phyloP scores from a whole-genome alignment of 2,888 invertebrate species.

The Mimachlamys varia region DNA sequence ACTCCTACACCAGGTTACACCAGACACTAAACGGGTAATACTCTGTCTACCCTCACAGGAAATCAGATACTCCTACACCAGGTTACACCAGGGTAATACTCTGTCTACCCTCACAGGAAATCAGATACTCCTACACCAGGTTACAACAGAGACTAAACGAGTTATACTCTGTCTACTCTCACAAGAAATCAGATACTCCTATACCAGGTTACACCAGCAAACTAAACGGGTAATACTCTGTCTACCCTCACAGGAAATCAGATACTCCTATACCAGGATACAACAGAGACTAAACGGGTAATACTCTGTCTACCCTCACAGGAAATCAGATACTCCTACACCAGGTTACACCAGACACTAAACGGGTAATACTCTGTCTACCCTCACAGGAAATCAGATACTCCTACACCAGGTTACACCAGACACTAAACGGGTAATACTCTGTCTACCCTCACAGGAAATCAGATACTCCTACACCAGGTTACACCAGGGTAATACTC shows the following conservation, averaged over 20 bases:
- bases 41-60: too few species aligned
- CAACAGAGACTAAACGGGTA: neutral
- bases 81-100: neutral
- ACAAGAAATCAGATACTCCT: too few species aligned
- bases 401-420: neutral
- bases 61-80: too few species aligned
- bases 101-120: too few species aligned
- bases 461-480: too few species aligned
- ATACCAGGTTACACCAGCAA: neutral
- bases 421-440: neutral
- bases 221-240: neutral
- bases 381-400: too few species aligned
- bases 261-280: neutral
- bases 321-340: too few species aligned
- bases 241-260: too few species aligned
- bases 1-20: neutral
- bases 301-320: neutral
- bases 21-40: neutral
- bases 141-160: neutral
- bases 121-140: too few species aligned
- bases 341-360: neutral
- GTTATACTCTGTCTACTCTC: neutral
- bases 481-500: neutral
- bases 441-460: too few species aligned
- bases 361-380: neutral